A percentile compares a stretch with the other conserved stretches of the same genome.
These are phyloP conservation scores for Tyrannus savana DNA, from an alignment of 2,113 vertebrate species.

Conservation along the genomic window DNA sequence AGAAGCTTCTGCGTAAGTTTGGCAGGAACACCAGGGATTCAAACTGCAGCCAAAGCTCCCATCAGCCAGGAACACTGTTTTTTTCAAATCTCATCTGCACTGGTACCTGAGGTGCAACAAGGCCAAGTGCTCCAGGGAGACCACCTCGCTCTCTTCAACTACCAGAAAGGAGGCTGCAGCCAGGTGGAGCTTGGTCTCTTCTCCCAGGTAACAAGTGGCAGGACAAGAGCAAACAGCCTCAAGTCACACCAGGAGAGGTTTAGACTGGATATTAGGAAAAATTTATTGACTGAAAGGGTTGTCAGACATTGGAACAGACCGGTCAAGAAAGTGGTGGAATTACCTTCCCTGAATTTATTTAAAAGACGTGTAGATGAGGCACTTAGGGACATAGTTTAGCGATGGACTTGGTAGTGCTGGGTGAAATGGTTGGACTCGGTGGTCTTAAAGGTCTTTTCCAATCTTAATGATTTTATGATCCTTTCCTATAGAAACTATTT, in stretches of 20 bases:
- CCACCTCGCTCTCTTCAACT: not conserved
- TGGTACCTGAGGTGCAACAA: not conserved
- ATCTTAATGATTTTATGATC: not conserved
- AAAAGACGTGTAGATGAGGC: rapidly evolving
- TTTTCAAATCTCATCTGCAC: not conserved
- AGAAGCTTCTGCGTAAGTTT: not conserved
- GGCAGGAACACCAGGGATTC: not conserved
- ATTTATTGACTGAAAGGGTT: not conserved
- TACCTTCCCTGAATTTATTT: not conserved
- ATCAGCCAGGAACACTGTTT: not conserved
- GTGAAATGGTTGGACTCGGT: rapidly evolving
- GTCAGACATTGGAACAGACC: not conserved
- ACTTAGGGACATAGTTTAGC: not conserved
- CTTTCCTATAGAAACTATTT: not conserved
- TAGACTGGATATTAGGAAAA: not conserved
- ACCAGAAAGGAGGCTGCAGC: not conserved
- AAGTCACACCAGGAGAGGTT: not conserved
- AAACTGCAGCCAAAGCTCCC: not conserved
- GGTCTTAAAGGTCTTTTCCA: not conserved
- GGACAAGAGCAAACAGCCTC: not conserved
- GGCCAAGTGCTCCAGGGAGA: not conserved
- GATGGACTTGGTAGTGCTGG: not conserved
- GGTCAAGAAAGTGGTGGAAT: not conserved
- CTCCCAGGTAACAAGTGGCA: not conserved
- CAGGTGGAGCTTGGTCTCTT: not conserved